Evolutionary conservation across 2,797 vertebrate species (phyloP).

Genomic region (Masticophis lateralis): DNA sequence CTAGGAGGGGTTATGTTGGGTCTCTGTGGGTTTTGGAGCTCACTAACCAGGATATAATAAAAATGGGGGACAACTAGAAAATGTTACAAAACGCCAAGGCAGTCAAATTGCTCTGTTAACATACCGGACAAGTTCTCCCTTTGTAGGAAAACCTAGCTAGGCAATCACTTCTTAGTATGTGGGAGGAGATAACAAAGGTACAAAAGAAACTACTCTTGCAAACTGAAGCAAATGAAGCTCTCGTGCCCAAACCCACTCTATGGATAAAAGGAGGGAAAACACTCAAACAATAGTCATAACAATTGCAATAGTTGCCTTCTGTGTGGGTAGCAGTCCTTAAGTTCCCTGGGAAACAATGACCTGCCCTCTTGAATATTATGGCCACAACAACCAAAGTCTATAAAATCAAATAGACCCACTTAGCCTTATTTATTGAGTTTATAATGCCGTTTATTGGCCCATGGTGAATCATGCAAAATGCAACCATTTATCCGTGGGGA

Average conservation of each 20-base stretch:
- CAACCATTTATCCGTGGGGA: background rate
- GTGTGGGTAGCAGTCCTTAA: background rate
- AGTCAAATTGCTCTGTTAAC: background rate
- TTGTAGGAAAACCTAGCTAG: background rate
- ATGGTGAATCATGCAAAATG: too few species aligned
- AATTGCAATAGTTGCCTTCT: background rate
- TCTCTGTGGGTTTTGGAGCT: background rate
- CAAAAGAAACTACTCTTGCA: background rate
- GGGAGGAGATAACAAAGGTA: background rate
- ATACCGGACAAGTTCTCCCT: background rate
- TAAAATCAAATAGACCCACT: too few species aligned
- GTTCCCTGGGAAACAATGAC: background rate
- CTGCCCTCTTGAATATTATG: background rate
- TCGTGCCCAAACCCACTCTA: background rate
- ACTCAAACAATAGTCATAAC: background rate
- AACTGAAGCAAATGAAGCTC: background rate
- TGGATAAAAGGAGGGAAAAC: background rate
- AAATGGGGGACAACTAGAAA: background rate
- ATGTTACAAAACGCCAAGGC: background rate
- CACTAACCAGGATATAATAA: background rate
- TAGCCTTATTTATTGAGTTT: too few species aligned
- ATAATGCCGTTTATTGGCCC: too few species aligned
- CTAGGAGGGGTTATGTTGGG: background rate
- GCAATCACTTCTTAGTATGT: background rate
- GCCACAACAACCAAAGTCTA: too few species aligned